Percentiles rank a stretch among this genome's conserved stretches.
phyloP scores from a whole-genome alignment of 2,888 invertebrate species.

The Pemphredon lugubris region DNA sequence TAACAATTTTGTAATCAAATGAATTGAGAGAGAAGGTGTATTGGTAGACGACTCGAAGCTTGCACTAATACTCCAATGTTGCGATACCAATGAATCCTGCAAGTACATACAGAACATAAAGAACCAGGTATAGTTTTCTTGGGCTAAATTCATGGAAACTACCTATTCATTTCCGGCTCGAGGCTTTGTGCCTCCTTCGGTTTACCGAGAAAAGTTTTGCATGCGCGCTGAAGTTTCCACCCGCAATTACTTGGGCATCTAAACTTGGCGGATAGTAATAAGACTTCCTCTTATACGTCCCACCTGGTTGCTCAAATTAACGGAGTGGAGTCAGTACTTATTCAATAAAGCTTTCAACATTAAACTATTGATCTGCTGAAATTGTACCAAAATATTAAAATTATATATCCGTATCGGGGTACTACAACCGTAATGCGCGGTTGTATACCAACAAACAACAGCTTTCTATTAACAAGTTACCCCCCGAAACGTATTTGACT shows the following conservation, averaged over 20 bases:
- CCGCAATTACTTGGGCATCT: slow-evolving; percentile 61
- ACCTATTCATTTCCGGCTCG: slow-evolving; percentile 62
- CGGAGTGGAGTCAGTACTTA: slow-evolving; percentile 26
- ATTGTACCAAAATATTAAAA: too few relatives aligned
- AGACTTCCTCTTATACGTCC: slow-evolving; percentile 47
- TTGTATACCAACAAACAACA: too few relatives aligned
- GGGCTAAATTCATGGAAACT: slow-evolving; percentile 55
- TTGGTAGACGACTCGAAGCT: neutral
- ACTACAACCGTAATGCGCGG: too few relatives aligned
- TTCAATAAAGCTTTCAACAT: slow-evolving; percentile 7
- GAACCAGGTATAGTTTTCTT: slow-evolving; percentile 40
- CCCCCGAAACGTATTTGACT: too few relatives aligned
- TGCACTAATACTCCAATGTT: neutral
- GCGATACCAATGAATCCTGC: slow-evolving; percentile 36
- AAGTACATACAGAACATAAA: slow-evolving; percentile 19
- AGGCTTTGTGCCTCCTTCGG: slow-evolving; percentile 57
- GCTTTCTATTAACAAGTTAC: too few relatives aligned
- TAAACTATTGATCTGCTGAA: slow-evolving; percentile 1
- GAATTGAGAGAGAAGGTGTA: neutral
- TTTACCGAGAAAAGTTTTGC: slow-evolving; percentile 64
- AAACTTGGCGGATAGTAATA: slow-evolving; percentile 57
- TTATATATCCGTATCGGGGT: too few relatives aligned
- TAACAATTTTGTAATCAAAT: slow-evolving; percentile 12
- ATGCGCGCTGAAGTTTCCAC: slow-evolving; percentile 58
- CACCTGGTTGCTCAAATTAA: slow-evolving; percentile 44